Percentiles rank a stretch among this genome's conserved stretches.
These are phyloP conservation scores for Metopolophium dirhodum DNA, from an alignment of 1,140 invertebrate genomes.

Conservation along the genomic window DNA sequence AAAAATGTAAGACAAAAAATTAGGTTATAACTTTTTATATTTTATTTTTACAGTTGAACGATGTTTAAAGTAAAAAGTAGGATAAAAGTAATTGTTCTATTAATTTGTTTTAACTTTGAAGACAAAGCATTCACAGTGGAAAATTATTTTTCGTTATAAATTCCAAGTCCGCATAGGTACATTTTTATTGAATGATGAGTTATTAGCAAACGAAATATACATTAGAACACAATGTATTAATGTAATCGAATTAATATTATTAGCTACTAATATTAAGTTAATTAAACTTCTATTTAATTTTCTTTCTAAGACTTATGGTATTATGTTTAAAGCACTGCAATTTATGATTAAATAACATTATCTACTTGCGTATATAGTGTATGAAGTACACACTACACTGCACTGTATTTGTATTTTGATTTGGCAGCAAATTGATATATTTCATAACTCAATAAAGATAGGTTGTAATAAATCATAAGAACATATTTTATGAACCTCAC, in stretches of 20 bases:
- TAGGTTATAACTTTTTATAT: neutral
- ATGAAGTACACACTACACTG: neutral
- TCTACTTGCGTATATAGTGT: neutral
- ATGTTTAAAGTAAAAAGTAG: slow-evolving; percentile 28
- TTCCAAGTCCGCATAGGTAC: neutral
- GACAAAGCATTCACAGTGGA: neutral
- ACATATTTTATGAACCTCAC: neutral
- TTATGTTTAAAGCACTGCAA: neutral
- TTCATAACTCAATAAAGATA: neutral
- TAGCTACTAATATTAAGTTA: neutral
- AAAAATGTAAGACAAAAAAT: slow-evolving; percentile 4
- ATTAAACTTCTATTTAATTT: neutral
- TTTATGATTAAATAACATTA: neutral
- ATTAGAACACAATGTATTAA: neutral
- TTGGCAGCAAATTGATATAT: too few species aligned
- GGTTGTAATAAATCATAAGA: neutral
- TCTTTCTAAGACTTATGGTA: neutral
- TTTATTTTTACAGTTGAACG: neutral
- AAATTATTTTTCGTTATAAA: neutral
- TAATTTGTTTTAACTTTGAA: slow-evolving; percentile 6
- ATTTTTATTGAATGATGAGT: neutral
- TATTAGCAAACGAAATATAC: neutral
- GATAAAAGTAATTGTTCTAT: neutral
- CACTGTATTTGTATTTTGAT: neutral
- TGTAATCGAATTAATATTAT: neutral